Percentiles rank a stretch among this genome's conserved stretches.
Evolutionary conservation across 92 coral and sea anemone genomes (phyloP).

Genomic region (Plumapathes pennacea): DNA sequence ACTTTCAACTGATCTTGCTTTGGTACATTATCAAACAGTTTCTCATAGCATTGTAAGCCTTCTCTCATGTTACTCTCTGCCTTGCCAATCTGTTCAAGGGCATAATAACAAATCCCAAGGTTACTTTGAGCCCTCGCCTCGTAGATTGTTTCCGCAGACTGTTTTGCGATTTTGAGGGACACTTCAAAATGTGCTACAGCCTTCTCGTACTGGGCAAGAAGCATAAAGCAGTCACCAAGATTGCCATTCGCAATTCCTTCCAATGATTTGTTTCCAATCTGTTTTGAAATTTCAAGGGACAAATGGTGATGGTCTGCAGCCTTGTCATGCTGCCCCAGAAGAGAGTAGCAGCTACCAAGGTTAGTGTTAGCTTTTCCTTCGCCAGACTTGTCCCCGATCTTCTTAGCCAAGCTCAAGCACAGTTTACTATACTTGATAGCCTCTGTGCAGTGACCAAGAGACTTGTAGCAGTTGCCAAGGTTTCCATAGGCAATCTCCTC

Average conservation of each 20-base stretch:
- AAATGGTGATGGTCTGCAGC: background rate
- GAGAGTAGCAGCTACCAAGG: too few species aligned
- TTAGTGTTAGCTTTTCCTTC: too few species aligned
- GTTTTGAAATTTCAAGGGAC: background rate
- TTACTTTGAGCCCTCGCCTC: background rate
- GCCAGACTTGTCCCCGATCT: too few species aligned
- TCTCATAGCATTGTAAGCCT: background rate
- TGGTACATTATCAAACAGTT: background rate
- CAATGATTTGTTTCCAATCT: slow-evolving; percentile 1
- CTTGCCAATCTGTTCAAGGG: background rate
- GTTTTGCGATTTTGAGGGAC: background rate
- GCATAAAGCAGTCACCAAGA: background rate
- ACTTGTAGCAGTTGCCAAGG: too few species aligned
- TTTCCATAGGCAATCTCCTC: too few species aligned
- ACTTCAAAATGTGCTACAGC: background rate
- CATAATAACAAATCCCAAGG: background rate
- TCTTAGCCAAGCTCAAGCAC: too few species aligned
- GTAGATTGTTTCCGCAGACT: background rate
- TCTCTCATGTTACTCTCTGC: background rate
- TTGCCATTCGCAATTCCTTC: background rate
- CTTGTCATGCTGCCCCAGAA: too few species aligned
- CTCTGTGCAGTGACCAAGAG: too few species aligned
- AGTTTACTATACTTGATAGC: too few species aligned
- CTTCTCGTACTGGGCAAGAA: background rate
- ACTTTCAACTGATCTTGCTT: background rate